phyloP scores from a whole-genome alignment of 2,797 vertebrate genomes.

The Bucorvus abyssinicus region DNA sequence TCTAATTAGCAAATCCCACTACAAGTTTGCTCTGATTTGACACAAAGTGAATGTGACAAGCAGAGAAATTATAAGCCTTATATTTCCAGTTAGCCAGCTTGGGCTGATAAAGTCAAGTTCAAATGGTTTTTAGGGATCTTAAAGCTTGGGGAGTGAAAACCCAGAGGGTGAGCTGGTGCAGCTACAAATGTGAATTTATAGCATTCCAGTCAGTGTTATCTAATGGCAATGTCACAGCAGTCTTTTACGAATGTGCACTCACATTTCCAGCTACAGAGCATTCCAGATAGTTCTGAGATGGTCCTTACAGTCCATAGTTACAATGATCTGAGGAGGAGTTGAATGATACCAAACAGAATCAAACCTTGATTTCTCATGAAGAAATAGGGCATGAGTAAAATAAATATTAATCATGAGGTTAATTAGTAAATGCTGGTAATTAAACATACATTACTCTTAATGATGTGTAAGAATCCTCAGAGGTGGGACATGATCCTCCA shows the following conservation, averaged over 20 bases:
- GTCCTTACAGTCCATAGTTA: not conserved
- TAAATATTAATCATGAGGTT: conserved; percentile 29
- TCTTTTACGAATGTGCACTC: not conserved
- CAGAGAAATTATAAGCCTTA: conserved; percentile 80
- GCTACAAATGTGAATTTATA: conserved; percentile 3
- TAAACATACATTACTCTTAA: conserved; percentile 12
- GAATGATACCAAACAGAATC: not conserved
- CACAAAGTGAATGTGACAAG: conserved; percentile 81
- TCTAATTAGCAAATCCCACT: conserved; percentile 86
- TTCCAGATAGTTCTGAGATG: not conserved
- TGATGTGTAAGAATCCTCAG: not conserved
- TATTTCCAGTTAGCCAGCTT: conserved; percentile 79
- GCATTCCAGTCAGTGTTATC: not conserved
- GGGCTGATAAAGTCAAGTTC: conserved; percentile 77
- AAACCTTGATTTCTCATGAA: not conserved
- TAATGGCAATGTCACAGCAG: not conserved
- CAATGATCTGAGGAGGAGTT: not conserved
- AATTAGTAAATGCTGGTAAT: conserved; percentile 39
- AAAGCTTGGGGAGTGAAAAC: conserved; percentile 10
- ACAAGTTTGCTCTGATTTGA: conserved; percentile 78
- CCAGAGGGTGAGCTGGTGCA: conserved; percentile 2
- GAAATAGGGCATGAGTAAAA: conserved; percentile 11
- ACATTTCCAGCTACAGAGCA: not conserved
- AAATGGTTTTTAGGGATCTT: conserved; percentile 67
- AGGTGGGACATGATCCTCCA: not conserved